phyloP scores from a whole-genome alignment of 1,140 invertebrate genomes.

The Carcinoscorpius rotundicauda region DNA sequence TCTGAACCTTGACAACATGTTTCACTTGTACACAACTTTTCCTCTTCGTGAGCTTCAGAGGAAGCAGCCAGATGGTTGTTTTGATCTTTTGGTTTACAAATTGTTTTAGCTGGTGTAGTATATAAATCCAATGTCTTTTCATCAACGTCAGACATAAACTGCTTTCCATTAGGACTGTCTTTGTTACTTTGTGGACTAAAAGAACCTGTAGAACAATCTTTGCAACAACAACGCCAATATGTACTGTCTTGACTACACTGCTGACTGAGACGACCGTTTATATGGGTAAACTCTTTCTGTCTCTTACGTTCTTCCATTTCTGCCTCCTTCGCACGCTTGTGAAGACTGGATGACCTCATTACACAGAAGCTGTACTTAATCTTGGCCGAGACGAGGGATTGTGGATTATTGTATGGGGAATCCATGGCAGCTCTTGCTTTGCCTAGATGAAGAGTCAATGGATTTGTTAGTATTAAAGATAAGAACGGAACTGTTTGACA shows the following conservation, averaged over 20 bases:
- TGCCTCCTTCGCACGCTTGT: constrained; percentile 48
- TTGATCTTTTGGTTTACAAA: background rate
- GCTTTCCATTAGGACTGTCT: background rate
- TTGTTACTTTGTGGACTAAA: background rate
- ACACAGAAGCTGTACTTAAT: constrained; percentile 92
- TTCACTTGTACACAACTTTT: constrained; percentile 8
- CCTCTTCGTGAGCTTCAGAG: constrained; percentile 52
- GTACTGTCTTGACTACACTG: background rate
- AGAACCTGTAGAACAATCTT: background rate
- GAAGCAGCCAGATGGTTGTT: constrained; percentile 51
- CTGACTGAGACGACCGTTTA: constrained; percentile 7
- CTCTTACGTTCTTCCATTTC: constrained; percentile 21
- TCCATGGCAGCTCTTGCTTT: constrained; percentile 77
- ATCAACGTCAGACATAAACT: background rate
- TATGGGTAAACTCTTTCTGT: constrained; percentile 18
- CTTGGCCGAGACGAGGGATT: constrained; percentile 71
- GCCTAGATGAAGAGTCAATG: constrained; percentile 23
- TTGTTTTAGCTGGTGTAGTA: constrained; percentile 59
- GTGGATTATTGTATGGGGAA: constrained; percentile 77
- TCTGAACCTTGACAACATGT: background rate
- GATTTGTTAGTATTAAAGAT: too few species aligned
- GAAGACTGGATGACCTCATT: constrained; percentile 72
- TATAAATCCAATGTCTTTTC: constrained; percentile 52
- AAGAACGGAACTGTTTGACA: too few species aligned
- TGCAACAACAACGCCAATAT: background rate